These are phyloP conservation scores for Drosophila persimilis DNA, from an alignment of 1,140 invertebrate genomes.

Conservation along the genomic window DNA sequence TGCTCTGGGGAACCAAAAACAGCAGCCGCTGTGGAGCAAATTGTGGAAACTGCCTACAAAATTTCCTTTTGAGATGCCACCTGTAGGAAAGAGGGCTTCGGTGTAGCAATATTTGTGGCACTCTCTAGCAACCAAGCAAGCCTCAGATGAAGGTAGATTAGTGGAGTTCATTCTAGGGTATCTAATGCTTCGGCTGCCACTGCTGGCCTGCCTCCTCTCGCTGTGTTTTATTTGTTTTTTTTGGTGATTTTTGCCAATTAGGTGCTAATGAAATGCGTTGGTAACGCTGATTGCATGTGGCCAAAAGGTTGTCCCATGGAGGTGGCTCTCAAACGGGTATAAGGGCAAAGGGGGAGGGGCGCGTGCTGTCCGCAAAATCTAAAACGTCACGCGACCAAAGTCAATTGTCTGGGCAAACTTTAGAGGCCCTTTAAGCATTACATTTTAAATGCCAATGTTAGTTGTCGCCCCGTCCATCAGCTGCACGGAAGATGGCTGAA, in stretches of 20 bases:
- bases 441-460: conserved; percentile 76
- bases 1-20: neutral
- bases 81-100: too few relatives aligned
- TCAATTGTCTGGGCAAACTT: conserved; percentile 73
- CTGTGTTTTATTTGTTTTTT: conserved; percentile 1
- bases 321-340: neutral
- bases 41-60: too few relatives aligned
- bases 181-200: neutral
- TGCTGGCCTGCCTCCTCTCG: neutral
- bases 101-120: too few relatives aligned
- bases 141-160: too few relatives aligned
- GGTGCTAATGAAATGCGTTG: conserved; percentile 70
- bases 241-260: conserved; percentile 68
- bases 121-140: too few relatives aligned
- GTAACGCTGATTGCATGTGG: conserved; percentile 70
- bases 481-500: too few relatives aligned
- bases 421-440: conserved; percentile 59
- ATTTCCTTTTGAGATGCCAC: too few relatives aligned
- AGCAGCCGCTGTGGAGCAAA: too few relatives aligned
- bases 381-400: conserved; percentile 70
- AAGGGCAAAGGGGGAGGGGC: neutral
- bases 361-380: conserved; percentile 23
- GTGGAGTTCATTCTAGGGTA: neutral
- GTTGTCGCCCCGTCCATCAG: conserved; percentile 43
- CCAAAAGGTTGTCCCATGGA: conserved; percentile 30